These are phyloP conservation scores for Iselma pallidipennis DNA, from an alignment of 2,888 invertebrate genomes.

Conservation along the genomic window DNA sequence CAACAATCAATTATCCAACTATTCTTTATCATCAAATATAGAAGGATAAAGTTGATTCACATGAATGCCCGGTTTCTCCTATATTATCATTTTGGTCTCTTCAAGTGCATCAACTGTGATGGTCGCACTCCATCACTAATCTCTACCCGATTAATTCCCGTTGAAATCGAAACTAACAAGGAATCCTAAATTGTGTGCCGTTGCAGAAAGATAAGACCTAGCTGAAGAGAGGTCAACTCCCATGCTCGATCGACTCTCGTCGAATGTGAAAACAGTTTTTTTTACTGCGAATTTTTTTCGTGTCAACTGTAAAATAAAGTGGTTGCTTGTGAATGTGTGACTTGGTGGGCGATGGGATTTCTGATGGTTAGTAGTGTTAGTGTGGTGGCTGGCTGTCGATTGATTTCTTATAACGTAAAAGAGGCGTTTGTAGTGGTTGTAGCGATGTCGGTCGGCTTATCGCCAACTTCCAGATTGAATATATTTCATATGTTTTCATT, in stretches of 20 bases:
- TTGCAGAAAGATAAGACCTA: slow-evolving; percentile 50
- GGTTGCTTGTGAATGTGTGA: neutral
- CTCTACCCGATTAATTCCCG: slow-evolving; percentile 38
- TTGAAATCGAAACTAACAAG: slow-evolving; percentile 40
- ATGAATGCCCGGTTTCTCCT: slow-evolving; percentile 2
- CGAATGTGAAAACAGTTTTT: neutral
- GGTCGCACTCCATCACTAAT: slow-evolving; percentile 35
- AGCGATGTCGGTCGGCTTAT: slow-evolving; percentile 57
- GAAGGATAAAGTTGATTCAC: slow-evolving; percentile 1
- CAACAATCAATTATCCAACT: neutral
- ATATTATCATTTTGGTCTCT: slow-evolving; percentile 14
- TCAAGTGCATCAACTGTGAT: slow-evolving; percentile 27
- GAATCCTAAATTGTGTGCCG: slow-evolving; percentile 47
- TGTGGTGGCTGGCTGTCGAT: slow-evolving; percentile 25
- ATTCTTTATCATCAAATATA: too few relatives aligned
- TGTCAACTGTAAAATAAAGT: neutral
- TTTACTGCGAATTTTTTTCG: neutral
- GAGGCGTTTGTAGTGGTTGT: slow-evolving; percentile 36
- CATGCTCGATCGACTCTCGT: neutral
- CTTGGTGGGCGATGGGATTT: neutral
- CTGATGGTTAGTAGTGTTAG: neutral
- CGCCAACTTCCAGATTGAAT: slow-evolving; percentile 69
- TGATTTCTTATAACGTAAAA: slow-evolving; percentile 51
- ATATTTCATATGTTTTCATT: slow-evolving; percentile 67
- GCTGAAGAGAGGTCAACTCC: slow-evolving; percentile 5